Base-by-base conservation (phyloP, 2,113 vertebrate species). In the Myrmecobius fasciatus region DNA sequence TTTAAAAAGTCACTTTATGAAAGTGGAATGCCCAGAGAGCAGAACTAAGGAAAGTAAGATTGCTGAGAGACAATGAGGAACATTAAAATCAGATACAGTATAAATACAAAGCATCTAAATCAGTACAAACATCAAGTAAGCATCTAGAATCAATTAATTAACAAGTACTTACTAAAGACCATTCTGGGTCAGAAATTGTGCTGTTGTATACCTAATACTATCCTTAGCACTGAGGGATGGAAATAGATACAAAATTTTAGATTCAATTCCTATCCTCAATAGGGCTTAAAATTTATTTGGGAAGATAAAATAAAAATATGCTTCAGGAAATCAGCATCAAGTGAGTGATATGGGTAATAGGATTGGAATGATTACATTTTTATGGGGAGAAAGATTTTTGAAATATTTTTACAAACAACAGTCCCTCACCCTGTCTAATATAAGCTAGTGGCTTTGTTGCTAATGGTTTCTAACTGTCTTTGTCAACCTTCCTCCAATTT, bases 361-460 rank as follows among this genome's bases (percentile, higher is more conserved):
- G 17, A 28, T 94, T 93, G 48, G 49, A 90, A 36, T 89, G 25
- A 92, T 51, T n/a, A 12, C 31, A 53, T 53, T 46, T 93, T 25
- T 89, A 88, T 25, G 46, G 96, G 93, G 53, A 93, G 95, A 91
- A 53, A 96, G 96, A 60, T 53, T 56, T 89, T 10, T 25, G 95
- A 83, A 43, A 47, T 4, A 17, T 83, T 83, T 93, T 94, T 92
- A 60, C 53, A 90, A 94, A 94, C 31, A 20, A 20, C 93, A 94
- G 56, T n/a, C 31, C 43, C 89, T 49, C 91, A 8, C 75, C 43
- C 56, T 48, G 14, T 52, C 43, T 93, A 83, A 43, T 83, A 91
- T 54, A 95, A 46, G 12, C 22, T 22, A 83, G 25, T 43, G 20
- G 20, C 67, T 83, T 22, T 83, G n/a, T 43, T 83, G n/a, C 24